Evolutionary conservation across 2,113 vertebrate species (phyloP), one percentile per base, ranked within the genome.

Genomic region (Apaloderma vittatum): DNA sequence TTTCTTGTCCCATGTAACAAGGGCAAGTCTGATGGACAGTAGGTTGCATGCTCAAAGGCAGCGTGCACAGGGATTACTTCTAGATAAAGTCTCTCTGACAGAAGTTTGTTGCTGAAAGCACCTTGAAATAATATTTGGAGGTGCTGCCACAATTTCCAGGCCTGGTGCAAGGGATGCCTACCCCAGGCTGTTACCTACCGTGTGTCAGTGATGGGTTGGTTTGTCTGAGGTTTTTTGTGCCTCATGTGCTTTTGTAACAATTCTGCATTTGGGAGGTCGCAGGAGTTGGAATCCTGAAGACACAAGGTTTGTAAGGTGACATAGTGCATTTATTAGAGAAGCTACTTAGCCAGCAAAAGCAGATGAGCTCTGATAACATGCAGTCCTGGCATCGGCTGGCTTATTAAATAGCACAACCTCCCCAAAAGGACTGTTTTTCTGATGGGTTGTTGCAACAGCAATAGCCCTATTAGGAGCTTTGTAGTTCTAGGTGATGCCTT

Each of bases 321-420:
- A 40, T 15, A 45, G 81, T 93, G 29, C 84, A 24, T 74, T 74
- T 71, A 58, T 73, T 86, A 81, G 70, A 20, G 89, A 84, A 95
- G 84, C 87, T 93, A 3, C 93, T 94, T 93, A 86, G 55, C 49
- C 80, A 75, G 63, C 36, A 88, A 62, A 78, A 89, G 89, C 68
- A 77, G 79, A 80, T 89, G 79, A 91, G 40, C 86, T 88, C 36
- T 76, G 67, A 40, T 86, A 73, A 63, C 0, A 0, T 1, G 6
- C 40, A 76, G 83, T 49, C 49, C 83, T 93, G 83, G 76, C 80
- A 84, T 70, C 23, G 30, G 59, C 68, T 89, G 87, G 36, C 37
- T 94, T 62, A 51, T 58, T 86, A 62, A 86, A 54, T 12, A 74
- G 40, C 51, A 74, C 51, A 80, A 6, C 58, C 37, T 84, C 30